Base-by-base conservation (phyloP, 2,797 vertebrate genomes). In the Rhinophrynus dorsalis region DNA sequence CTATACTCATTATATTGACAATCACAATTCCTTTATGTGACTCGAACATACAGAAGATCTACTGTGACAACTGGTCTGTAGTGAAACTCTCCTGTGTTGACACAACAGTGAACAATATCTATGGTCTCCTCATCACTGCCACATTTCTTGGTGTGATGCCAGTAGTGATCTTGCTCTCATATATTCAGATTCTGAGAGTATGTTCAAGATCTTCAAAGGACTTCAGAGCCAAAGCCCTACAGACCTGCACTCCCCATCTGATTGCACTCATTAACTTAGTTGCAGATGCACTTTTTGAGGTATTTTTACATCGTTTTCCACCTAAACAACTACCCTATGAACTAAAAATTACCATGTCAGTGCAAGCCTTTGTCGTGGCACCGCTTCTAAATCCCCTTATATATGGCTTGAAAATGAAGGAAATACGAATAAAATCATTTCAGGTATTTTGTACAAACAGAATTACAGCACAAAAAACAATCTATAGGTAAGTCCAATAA, bases 1-100 rank as follows among this genome's bases (percentile, higher is more conserved):
- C 17, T 12, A 3, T 40, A 11, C 6, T 38, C 9, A n/a, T 30
- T 30, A 13, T 21, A 2, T 23, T 68, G 17, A 60, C 67, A n/a
- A 15, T 69, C 9, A 30, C 27, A 10, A 57, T 69, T 5, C 47
- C 65, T 0, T 8, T 69, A 7, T 61, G 67, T 54, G 40, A n/a
- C 26, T 44, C 38, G 1, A 3, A 5, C 12, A 56, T 67, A 4
- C 20, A 27, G 15, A 67, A 67, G 30, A 56, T 57, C 6, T 61
- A 60, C 5, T 68, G 67, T 51, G 67, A 68, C 18, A 60, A 68
- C 33, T 48, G 21, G 55, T 59, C 66, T 1, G 15, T 68, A 3
- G 66, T 68, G 7, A 68, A 30, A 6, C 30, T 69, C 1, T 54
- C 57, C 45, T 69, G 67, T 15, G n/a, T 61, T 12, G 48, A 61